Evolutionary conservation across 2,113 vertebrate species (phyloP).

Genomic region (Smithornis capensis): DNA sequence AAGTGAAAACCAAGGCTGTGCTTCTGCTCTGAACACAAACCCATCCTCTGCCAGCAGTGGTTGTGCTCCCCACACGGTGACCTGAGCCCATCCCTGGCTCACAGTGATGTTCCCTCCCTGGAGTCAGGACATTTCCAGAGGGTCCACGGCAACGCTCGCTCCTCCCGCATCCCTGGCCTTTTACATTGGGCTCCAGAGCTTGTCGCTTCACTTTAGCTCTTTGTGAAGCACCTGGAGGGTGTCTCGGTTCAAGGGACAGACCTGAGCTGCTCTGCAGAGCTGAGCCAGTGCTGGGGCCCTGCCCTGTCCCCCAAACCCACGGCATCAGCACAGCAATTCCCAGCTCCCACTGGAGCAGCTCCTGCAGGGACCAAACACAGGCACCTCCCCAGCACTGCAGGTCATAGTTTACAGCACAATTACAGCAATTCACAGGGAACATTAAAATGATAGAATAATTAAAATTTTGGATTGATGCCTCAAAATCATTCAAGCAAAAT

Average conservation of each 20-base stretch:
- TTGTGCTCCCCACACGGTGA: rapidly evolving
- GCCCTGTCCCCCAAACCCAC: neutral
- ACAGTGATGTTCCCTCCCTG: rapidly evolving
- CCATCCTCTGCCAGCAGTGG: rapidly evolving
- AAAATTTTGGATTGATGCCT: neutral
- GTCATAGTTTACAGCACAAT: too few relatives aligned
- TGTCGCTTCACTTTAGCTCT: neutral
- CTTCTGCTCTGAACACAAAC: rapidly evolving
- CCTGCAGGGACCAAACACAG: rapidly evolving
- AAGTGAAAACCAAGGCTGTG: rapidly evolving
- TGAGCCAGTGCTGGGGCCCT: neutral
- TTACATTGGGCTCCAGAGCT: neutral
- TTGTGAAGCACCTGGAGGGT: neutral
- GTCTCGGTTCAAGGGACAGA: rapidly evolving
- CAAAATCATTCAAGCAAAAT: neutral
- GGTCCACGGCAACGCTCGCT: neutral
- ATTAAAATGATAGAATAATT: neutral
- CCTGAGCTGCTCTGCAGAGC: neutral
- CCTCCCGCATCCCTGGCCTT: neutral
- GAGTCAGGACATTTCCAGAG: neutral
- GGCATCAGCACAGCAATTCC: neutral
- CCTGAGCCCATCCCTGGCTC: neutral
- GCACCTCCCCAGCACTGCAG: neutral
- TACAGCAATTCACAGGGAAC: neutral
- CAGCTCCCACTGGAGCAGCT: rapidly evolving